Evolutionary conservation across 2,888 invertebrate species (phyloP).

Genomic region (Hyposoter dolosus): DNA sequence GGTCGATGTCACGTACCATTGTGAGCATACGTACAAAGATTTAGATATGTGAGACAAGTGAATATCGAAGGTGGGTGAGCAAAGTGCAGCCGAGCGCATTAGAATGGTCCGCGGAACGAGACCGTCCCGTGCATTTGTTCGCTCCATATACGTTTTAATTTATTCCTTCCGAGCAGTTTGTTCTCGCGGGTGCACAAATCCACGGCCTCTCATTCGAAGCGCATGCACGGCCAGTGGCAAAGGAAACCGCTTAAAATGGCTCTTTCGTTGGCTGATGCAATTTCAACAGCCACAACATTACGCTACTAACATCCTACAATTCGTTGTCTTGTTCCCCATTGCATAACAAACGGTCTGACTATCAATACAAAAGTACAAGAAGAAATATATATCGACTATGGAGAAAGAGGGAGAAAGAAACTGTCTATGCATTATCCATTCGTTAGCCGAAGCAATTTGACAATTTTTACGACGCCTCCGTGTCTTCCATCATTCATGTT

Average conservation of each 20-base stretch:
- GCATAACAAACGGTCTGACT: constrained; percentile 70
- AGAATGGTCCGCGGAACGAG: constrained; percentile 75
- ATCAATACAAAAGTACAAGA: constrained; percentile 43
- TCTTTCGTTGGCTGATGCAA: constrained; percentile 64
- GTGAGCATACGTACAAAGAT: constrained; percentile 23
- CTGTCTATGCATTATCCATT: constrained; percentile 70
- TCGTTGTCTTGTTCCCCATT: constrained; percentile 50
- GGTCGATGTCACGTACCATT: constrained; percentile 60
- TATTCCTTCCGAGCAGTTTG: constrained; percentile 78
- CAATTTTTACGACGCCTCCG: constrained; percentile 66
- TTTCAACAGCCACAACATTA: constrained; percentile 61
- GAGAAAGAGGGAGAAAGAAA: constrained; percentile 16
- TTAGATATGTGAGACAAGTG: constrained; percentile 11
- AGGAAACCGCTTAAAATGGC: constrained; percentile 70
- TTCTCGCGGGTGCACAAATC: constrained; percentile 59
- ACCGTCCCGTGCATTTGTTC: constrained; percentile 76
- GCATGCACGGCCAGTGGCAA: constrained; percentile 27
- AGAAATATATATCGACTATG: background rate
- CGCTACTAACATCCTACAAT: constrained; percentile 14
- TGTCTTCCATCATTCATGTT: constrained; percentile 33
- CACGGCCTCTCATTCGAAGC: constrained; percentile 17
- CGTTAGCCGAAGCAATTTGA: constrained; percentile 66
- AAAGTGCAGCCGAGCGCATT: constrained; percentile 77
- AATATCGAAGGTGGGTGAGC: constrained; percentile 69
- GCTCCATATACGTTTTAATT: constrained; percentile 77